Base-by-base conservation (phyloP, 2,888 invertebrate genomes). In the Theretra japonica region DNA sequence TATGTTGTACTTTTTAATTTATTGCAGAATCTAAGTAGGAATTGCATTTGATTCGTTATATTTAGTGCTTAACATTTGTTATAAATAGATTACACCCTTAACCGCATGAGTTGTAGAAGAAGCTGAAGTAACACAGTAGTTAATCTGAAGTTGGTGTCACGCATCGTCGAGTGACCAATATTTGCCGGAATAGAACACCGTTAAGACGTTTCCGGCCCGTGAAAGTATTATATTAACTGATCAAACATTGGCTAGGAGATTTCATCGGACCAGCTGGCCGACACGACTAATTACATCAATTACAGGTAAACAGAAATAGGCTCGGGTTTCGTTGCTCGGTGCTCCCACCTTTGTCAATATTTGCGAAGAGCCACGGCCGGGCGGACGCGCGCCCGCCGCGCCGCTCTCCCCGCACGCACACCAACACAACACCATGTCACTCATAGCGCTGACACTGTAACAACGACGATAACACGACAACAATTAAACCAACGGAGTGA, bases 211-310 rank as follows among this genome's bases (percentile, higher is more conserved):
- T 94, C 94, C 94, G 92, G 92, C 84, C 87, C 81, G 82, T 87
- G 84, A 88, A 92, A 94, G 94, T 94, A 94, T 94, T 93, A 89
- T 90, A 91, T 93, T 88, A 89, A 90, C 92, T 87, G 86, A 86
- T 82, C 88, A 93, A 92, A 94, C 90, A 93, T 80, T 80, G 83
- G 82, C 80, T 82, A 79, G 84, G 82, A 86, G 87, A 87, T 87
- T 89, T 86, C 87, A 86, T 83, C 86, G 80, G 72, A 84, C 89
- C 94, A 93, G 94, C 93, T 94, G 94, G 83, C 83, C 90, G 93
- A 94, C 93, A 93, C 93, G 93, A 94, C 94, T 94, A 94, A 94
- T 94, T 94, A 94, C 94, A 90, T 93, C 94, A 94, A 94, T 94
- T 93, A 94, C 91, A 90, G 90, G 88, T 88, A 93, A 94, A 93